Evolutionary conservation across 64 coral and sea anemone species (phyloP), one percentile per base, ranked within the genome.

Genomic region (Acropora tenuis): DNA sequence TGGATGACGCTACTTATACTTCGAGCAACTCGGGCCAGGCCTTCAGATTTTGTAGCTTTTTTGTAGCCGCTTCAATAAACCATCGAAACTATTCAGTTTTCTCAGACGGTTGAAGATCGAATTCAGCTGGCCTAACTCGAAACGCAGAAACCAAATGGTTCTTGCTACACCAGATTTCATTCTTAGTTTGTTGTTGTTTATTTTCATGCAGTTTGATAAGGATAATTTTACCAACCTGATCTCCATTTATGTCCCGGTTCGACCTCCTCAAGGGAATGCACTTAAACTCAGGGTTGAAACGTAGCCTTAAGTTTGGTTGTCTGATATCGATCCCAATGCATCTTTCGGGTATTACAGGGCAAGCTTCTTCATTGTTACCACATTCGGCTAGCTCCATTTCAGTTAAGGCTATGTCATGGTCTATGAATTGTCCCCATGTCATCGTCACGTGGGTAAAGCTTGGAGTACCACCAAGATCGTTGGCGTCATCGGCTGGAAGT

Each of bases 391-490:
- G 5, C 30, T 3, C 42, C 11, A 66, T 68, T 4, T 48, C 61
- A 47, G 82, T 85, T 2, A 85, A 20, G 15, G 90, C 84, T 42
- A 92, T 75, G 52, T 92, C 90, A 92, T 92, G 90, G 61, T 92
- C 90, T 6, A 92, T 8, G 60, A 92, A 92, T 43, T 92, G 90
- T 1, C 90, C 90, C 90, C 90, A 92, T 0, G 46, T 85, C 90
- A 92, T 92, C 47, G 72, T 46, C 52, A 92, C 11, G 80, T 86
- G 80, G 18, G 90, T 85, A 50, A 85, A 85, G 48, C 8, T 45
- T 13, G 65, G 65, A 13, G 16, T 3, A 4, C 15, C 15, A 10
- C 18, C 41, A 3, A 44, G 3, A 45, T 61, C 58, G 2, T 2
- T 12, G 1, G 50, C 19, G 12, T 20, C 65, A 3, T 71, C 9